A percentile compares a stretch with the other conserved stretches of the same genome.
Conservation (phyloP, 2,113 vertebrate species). For the Rhinolophus sinicus region DNA sequence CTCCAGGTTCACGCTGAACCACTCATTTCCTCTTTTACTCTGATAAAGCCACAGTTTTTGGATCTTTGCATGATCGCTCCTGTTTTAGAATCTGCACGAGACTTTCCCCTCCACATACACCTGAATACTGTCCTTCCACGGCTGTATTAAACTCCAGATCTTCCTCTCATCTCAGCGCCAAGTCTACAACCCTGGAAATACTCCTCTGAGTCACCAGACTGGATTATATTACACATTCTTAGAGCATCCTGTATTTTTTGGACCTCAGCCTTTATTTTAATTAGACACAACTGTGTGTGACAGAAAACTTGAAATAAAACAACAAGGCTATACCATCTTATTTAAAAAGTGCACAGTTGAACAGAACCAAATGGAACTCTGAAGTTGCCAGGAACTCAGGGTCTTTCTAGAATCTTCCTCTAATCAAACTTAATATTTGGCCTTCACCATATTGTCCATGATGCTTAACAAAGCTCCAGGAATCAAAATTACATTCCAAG, state of each 20-base stretch:
- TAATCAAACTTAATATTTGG: not conserved
- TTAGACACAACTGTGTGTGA: not conserved
- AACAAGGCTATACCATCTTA: not conserved
- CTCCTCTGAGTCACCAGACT: not conserved
- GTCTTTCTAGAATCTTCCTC: not conserved
- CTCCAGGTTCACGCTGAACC: too few relatives aligned
- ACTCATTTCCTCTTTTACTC: accelerated
- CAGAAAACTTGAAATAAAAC: not conserved
- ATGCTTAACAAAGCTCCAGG: accelerated
- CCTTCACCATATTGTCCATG: not conserved
- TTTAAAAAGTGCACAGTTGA: not conserved
- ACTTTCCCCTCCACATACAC: too few relatives aligned
- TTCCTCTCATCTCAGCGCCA: not conserved
- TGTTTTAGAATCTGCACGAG: accelerated
- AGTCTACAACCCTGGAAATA: not conserved
- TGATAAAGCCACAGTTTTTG: not conserved
- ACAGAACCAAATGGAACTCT: not conserved
- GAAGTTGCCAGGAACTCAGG: not conserved
- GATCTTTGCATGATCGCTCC: not conserved
- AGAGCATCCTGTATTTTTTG: not conserved
- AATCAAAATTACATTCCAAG: not conserved
- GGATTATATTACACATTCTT: not conserved
- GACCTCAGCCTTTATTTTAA: not conserved
- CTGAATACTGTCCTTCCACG: not conserved
- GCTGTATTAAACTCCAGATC: not conserved